A percentile compares a stretch with the other conserved stretches of the same genome.
Conservation (phyloP, 1,140 invertebrate genomes). For the Meloidogyne exigua region DNA sequence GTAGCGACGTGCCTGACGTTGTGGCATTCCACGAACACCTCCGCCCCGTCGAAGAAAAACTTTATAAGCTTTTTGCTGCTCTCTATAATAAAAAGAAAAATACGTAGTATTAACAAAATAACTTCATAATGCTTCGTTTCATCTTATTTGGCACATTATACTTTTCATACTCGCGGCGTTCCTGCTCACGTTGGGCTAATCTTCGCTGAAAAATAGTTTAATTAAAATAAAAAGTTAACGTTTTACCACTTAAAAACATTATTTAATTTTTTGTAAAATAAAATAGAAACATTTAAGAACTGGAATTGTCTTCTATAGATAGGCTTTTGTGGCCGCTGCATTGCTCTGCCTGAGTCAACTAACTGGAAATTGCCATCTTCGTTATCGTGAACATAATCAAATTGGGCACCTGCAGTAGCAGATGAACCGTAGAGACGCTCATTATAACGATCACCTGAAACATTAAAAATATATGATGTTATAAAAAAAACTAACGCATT, state of each 20-base stretch:
- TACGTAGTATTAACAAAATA: neutral
- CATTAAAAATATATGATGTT: neutral
- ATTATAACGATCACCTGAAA: constrained; percentile 58
- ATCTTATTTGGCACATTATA: constrained; percentile 52
- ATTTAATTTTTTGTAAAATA: neutral
- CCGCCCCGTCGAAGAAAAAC: constrained; percentile 57
- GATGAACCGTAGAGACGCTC: constrained; percentile 63
- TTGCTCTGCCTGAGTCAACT: constrained; percentile 49
- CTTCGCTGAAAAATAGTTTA: constrained; percentile 37
- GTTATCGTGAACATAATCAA: constrained; percentile 62
- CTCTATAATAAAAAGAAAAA: constrained; percentile 34
- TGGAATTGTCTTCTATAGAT: constrained; percentile 37
- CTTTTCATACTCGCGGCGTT: constrained; percentile 53
- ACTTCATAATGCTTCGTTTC: constrained; percentile 61
- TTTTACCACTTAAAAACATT: too few relatives aligned
- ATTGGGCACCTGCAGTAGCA: constrained; percentile 59
- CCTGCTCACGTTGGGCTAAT: constrained; percentile 54
- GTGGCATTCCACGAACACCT: constrained; percentile 23
- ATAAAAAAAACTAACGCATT: constrained; percentile 33
- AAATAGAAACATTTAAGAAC: constrained; percentile 20
- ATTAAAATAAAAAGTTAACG: neutral
- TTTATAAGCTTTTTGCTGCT: constrained; percentile 59
- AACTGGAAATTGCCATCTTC: constrained; percentile 63
- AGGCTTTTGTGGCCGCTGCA: constrained; percentile 41
- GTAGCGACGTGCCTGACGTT: constrained; percentile 32